Base-by-base conservation (phyloP, 2,888 invertebrate species). In the Drosophila testacea region DNA sequence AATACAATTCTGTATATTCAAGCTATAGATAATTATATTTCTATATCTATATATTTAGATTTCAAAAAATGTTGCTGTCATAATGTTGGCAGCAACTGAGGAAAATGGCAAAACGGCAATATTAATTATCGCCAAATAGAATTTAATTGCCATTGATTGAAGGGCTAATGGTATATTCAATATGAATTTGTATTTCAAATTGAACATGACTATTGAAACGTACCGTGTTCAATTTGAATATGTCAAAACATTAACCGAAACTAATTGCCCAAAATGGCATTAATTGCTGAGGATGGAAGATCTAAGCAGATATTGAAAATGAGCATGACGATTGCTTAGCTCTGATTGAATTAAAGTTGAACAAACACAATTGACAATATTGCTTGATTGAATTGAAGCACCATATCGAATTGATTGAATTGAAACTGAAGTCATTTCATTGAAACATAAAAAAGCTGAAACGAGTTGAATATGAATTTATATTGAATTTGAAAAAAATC, bases 101-200 rank as follows among this genome's bases (percentile, higher is more conserved):
- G 41, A 42, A 48, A 39, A 6, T 22, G 10, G 10, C 54, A 30
- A 46, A 60, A 48, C 41, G 62, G 56, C 73, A 63, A 65, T 77
- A 79, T 83, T 71, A 82, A 79, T 82, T 77, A 80, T 68, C 44
- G 54, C 38, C 32, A 75, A 82, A 80, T 81, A 69, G 70, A 54
- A 72, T 34, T 38, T 66, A 80, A 73, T 68, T 73, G 61, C 41
- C 51, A 62, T 48, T 51, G 65, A 76, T 69, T 68, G 60, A 74
- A 75, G 72, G 64, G 61, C 54, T 63, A 69, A 73, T 48, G 16
- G 46, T 3, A 48, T 46, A 42, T 50, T 57, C 54, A 63, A 61
- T 60, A 48, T n/a, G 36, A 11, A 66, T 51, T 46, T 67, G 22
- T 28, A 51, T 42, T 51, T 27, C 30, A 38, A 63, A 72, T 59